Conservation (phyloP, 1,140 invertebrate genomes). For the Meloidogyne chitwoodi region DNA sequence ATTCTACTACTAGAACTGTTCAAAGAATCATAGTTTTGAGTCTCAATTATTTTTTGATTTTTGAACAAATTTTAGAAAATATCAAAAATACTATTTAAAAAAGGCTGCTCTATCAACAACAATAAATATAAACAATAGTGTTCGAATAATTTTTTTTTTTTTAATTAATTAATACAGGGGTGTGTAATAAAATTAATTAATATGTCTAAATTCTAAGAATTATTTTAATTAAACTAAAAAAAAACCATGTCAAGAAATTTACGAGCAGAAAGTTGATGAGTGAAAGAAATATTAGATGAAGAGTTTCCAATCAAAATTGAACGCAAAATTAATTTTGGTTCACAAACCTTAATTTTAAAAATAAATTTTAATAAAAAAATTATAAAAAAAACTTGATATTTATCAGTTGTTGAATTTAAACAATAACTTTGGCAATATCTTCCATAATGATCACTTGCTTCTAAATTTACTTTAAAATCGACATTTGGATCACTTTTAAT, state of each 20-base stretch:
- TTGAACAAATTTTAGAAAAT: no score
- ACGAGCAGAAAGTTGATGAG: conserved; percentile 49
- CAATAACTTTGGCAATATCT: conserved; percentile 58
- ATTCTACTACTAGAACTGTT: no score
- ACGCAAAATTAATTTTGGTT: conserved; percentile 41
- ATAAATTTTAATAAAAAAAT: neutral
- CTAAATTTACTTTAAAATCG: conserved; percentile 43
- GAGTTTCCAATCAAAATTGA: conserved; percentile 9
- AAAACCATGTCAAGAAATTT: conserved; percentile 49
- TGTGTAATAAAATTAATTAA: no score
- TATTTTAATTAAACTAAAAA: no score
- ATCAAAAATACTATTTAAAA: no score
- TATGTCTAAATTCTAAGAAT: no score
- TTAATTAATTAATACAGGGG: neutral
- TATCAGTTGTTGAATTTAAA: conserved; percentile 47
- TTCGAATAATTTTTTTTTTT: neutral
- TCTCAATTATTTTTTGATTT: no score
- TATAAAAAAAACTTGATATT: conserved; percentile 46
- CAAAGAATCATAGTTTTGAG: no score
- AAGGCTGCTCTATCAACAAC: no score
- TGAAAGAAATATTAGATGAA: conserved; percentile 56
- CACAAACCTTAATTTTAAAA: conserved; percentile 51
- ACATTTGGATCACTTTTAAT: conserved; percentile 19
- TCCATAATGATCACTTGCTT: conserved; percentile 54
- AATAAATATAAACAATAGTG: no score